These are phyloP conservation scores for Melieria picta DNA, from an alignment of 2,888 invertebrate genomes.

Conservation along the genomic window DNA sequence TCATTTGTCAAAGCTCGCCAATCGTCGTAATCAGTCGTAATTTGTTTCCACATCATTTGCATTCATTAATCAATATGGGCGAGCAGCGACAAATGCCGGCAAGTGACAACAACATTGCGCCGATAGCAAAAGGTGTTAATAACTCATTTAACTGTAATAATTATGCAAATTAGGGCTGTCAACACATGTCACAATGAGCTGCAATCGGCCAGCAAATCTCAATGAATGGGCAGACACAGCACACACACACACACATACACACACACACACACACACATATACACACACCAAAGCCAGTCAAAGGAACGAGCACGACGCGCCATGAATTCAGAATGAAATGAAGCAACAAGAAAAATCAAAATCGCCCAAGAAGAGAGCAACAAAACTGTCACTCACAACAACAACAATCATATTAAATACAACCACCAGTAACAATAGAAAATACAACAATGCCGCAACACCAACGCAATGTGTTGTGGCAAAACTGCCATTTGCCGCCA, in stretches of 20 bases:
- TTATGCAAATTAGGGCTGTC: slow-evolving; percentile 18
- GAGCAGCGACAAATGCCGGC: no score
- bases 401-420: neutral
- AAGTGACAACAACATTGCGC: no score
- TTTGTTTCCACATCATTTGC: no score
- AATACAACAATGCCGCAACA: slow-evolving; percentile 8
- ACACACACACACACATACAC: neutral
- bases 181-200: neutral
- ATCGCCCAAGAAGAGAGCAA: no score
- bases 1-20: no score
- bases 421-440: slow-evolving; percentile 5
- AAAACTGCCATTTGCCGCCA: slow-evolving; percentile 1
- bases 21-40: no score
- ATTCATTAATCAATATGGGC: no score
- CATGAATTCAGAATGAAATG: slow-evolving; percentile 3
- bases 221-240: neutral
- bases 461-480: neutral
- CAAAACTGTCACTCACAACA: neutral
- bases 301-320: neutral
- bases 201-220: no score
- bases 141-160: slow-evolving; percentile 20
- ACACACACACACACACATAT: neutral
- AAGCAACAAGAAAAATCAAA: neutral
- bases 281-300: neutral
- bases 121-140: slow-evolving; percentile 12